phyloP scores from a whole-genome alignment of 2,888 invertebrate species.

The Abrostola tripartita region DNA sequence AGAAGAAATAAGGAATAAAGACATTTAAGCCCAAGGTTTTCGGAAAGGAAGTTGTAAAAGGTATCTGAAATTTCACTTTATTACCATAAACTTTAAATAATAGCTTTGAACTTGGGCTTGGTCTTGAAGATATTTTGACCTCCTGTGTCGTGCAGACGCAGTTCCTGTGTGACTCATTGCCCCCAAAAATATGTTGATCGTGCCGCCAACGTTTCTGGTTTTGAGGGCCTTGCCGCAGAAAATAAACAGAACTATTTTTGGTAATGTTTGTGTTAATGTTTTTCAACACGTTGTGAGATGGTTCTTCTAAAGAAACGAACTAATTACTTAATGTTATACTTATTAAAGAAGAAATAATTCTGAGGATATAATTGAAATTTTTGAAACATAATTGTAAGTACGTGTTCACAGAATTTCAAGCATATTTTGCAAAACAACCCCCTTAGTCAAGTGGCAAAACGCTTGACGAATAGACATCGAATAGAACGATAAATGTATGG shows the following conservation, averaged over 20 bases:
- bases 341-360: background rate
- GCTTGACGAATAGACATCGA: too few relatives aligned
- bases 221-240: slow-evolving; percentile 25
- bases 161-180: slow-evolving; percentile 56
- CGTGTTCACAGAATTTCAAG: too few relatives aligned
- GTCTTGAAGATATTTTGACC: slow-evolving; percentile 43
- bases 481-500: too few relatives aligned
- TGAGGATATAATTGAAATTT: too few relatives aligned
- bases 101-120: slow-evolving; percentile 41
- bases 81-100: slow-evolving; percentile 36
- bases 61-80: slow-evolving; percentile 39
- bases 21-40: slow-evolving; percentile 24
- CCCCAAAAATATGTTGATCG: slow-evolving; percentile 36
- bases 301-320: background rate
- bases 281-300: background rate
- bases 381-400: too few relatives aligned
- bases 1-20: slow-evolving; percentile 18
- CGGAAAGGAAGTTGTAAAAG: slow-evolving; percentile 38
- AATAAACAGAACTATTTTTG: slow-evolving; percentile 34
- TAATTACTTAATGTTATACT: background rate
- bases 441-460: too few relatives aligned
- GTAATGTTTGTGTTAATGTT: background rate
- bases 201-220: slow-evolving; percentile 17
- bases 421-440: too few relatives aligned
- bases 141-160: slow-evolving; percentile 26